Conservation (phyloP, 2,888 invertebrate genomes). For the Xestia rhomboidea region DNA sequence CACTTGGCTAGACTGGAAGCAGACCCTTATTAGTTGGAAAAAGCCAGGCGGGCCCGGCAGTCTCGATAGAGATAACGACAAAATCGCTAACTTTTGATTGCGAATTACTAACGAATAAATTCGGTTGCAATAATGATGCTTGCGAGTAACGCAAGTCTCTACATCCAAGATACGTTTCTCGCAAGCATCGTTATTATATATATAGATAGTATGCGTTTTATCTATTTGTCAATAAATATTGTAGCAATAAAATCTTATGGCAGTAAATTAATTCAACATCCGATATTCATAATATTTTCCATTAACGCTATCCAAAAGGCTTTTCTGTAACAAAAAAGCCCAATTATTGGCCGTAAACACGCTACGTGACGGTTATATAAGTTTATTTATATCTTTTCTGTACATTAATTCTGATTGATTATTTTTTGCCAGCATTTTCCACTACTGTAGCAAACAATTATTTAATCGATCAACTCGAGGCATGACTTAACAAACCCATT, state of each 20-base stretch:
- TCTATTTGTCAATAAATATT: too few relatives aligned
- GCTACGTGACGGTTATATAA: constrained; percentile 1
- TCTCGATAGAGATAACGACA: too few relatives aligned
- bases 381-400: constrained; percentile 9
- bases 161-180: too few relatives aligned
- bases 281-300: not conserved
- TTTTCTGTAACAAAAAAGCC: constrained; percentile 4
- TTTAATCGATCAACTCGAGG: constrained; percentile 33
- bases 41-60: not conserved
- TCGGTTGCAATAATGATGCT: too few relatives aligned
- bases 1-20: not conserved
- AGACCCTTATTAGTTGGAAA: not conserved
- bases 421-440: constrained; percentile 32
- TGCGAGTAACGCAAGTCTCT: too few relatives aligned
- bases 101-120: too few relatives aligned
- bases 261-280: not conserved
- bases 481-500: constrained; percentile 41
- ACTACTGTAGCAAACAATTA: constrained; percentile 16
- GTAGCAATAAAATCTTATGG: not conserved
- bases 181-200: too few relatives aligned
- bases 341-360: constrained; percentile 21
- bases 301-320: constrained; percentile 14
- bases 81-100: too few relatives aligned
- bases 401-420: constrained; percentile 33
- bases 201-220: not conserved